Percentiles rank a stretch among this genome's conserved stretches.
Conservation (phyloP, 2,888 invertebrate species). For the Drosophila prostipennis region DNA sequence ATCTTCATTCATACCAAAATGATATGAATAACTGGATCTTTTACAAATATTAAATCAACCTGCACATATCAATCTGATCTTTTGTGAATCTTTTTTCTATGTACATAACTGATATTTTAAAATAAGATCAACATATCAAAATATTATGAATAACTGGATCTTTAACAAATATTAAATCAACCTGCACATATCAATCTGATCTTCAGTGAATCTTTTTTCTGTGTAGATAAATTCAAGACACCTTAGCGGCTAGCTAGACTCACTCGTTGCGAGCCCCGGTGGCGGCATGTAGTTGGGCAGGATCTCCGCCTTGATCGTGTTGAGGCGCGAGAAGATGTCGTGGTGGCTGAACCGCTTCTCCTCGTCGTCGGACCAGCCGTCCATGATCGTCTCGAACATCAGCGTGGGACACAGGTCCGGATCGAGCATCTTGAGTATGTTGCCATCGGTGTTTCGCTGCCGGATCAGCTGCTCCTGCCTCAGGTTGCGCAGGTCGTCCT, state of each 20-base stretch:
- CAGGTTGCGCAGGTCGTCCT: conserved; percentile 57
- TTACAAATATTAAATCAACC: no score
- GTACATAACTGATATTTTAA: no score
- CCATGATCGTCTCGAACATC: conserved; percentile 89
- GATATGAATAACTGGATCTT: no score
- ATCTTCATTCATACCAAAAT: no score
- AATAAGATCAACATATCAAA: no score
- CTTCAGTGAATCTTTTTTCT: no score
- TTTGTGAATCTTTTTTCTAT: no score
- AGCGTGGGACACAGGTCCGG: conserved; percentile 91
- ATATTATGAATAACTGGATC: no score
- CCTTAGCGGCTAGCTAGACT: conserved; percentile 6
- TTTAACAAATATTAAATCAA: no score
- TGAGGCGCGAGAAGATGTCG: conserved; percentile 88
- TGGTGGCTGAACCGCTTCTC: conserved; percentile 91
- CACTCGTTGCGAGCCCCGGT: conserved; percentile 42
- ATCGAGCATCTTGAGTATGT: conserved; percentile 88
- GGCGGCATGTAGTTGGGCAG: conserved; percentile 25
- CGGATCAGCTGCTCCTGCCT: conserved; percentile 37
- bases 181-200: no score
- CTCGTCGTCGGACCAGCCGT: conserved; percentile 93
- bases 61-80: no score
- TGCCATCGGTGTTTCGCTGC: conserved; percentile 72
- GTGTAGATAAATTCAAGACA: no score
- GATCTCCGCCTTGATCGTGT: conserved; percentile 64